A percentile compares a stretch with the other conserved stretches of the same genome.
Evolutionary conservation across 2,888 invertebrate genomes (phyloP).

Genomic region (Cinara cedri): DNA sequence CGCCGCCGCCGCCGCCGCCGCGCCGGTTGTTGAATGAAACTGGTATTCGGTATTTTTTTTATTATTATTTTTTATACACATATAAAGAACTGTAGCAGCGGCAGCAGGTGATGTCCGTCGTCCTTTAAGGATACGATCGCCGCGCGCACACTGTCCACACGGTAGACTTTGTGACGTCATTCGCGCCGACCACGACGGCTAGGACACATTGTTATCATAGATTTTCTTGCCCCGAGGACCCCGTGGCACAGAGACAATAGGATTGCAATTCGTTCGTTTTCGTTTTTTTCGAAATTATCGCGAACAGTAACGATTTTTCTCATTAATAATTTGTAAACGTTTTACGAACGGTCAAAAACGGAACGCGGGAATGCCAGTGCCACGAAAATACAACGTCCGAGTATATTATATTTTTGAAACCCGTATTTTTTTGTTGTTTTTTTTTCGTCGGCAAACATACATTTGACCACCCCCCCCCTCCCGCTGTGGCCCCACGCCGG

Average conservation of each 20-base stretch:
- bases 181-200: not conserved
- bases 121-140: conserved; percentile 55
- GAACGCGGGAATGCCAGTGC: not conserved
- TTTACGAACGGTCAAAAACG: not conserved
- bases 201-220: not conserved
- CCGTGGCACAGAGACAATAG: conserved; percentile 17
- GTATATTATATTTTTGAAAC: conserved; percentile 11
- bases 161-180: conserved; percentile 50
- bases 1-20: too few species aligned
- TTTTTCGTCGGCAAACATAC: conserved; percentile 14
- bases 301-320: not conserved
- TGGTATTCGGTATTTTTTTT: conserved; percentile 3
- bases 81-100: not conserved
- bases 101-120: conserved; percentile 46
- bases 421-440: conserved; percentile 14
- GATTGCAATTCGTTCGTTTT: conserved; percentile 3
- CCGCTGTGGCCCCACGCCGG: conserved; percentile 30
- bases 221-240: conserved; percentile 3
- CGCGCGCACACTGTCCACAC: conserved; percentile 8
- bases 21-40: conserved; percentile 48
- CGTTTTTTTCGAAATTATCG: too few species aligned
- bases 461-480: not conserved
- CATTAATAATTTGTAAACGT: conserved; percentile 15
- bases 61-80: not conserved
- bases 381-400: not conserved